Conservation (phyloP, 2,113 vertebrate genomes). For the Strix aluco region DNA sequence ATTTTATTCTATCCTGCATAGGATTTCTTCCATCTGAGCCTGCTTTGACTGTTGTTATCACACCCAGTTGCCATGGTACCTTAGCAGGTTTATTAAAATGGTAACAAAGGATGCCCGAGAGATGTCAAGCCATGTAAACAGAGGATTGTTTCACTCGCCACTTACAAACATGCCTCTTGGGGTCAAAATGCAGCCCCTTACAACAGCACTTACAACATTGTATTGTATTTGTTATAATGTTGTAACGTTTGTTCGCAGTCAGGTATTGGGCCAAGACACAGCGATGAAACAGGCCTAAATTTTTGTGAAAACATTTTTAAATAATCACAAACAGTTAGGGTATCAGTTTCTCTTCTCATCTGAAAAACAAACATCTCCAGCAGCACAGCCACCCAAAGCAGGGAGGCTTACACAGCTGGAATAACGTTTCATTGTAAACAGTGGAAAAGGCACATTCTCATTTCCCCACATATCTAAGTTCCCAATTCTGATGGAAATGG, state of each 20-base stretch:
- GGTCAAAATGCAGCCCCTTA: not conserved
- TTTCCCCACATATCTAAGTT: not conserved
- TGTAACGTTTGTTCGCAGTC: not conserved
- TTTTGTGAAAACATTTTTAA: not conserved
- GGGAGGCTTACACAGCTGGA: not conserved
- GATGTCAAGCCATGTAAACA: not conserved
- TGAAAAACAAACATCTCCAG: not conserved
- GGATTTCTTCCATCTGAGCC: not conserved
- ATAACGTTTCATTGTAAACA: not conserved
- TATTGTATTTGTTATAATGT: not conserved
- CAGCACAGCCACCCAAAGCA: not conserved
- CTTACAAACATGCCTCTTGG: not conserved
- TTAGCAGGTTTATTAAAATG: slow-evolving; percentile 26
- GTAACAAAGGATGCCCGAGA: slow-evolving; percentile 1
- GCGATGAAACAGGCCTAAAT: not conserved
- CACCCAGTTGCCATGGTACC: slow-evolving; percentile 13
- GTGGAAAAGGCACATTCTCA: not conserved
- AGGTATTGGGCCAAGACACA: not conserved
- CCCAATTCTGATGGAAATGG: not conserved
- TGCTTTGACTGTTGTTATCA: not conserved
- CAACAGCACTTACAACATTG: not conserved
- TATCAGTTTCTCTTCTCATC: not conserved
- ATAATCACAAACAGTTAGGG: not conserved
- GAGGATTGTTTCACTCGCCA: not conserved
- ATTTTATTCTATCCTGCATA: not conserved